phyloP scores from a whole-genome alignment of 2,797 vertebrate species.

The Fundulus diaphanus region DNA sequence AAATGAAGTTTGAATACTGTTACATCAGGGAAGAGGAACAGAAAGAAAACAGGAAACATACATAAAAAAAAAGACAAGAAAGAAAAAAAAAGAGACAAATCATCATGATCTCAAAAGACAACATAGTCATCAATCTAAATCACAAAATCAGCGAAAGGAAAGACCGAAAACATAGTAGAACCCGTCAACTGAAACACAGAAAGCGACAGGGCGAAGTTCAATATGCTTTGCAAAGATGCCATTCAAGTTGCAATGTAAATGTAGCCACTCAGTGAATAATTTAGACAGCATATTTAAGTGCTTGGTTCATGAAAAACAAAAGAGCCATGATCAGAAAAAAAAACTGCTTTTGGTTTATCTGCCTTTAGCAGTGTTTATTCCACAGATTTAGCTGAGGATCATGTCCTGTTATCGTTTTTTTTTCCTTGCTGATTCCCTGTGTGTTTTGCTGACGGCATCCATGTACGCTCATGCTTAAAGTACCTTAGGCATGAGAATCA shows the following conservation, averaged over 20 bases:
- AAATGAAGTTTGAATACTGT: no score
- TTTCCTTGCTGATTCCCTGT: conserved; percentile 8
- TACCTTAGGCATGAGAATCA: neutral
- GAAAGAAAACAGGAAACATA: neutral
- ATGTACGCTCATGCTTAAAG: conserved; percentile 2
- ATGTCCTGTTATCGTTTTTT: conserved; percentile 1
- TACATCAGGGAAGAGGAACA: neutral
- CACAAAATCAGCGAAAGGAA: neutral
- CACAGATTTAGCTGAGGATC: conserved; percentile 4
- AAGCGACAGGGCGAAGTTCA: neutral
- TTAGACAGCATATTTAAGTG: conserved; percentile 11
- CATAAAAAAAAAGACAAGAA: neutral
- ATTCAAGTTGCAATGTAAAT: no score
- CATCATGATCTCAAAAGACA: neutral
- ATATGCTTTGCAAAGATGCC: no score
- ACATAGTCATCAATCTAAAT: neutral
- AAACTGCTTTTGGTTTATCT: conserved; percentile 31
- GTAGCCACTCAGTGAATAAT: no score
- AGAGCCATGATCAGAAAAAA: conserved; percentile 19
- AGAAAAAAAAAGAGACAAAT: neutral
- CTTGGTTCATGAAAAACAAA: conserved; percentile 20
- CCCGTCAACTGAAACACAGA: neutral
- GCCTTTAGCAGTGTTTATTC: conserved; percentile 18
- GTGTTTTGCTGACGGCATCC: conserved; percentile 6
- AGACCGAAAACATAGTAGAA: neutral